Evolutionary conservation across 2,888 invertebrate genomes (phyloP).

Genomic region (Lacanobia wlatinum): DNA sequence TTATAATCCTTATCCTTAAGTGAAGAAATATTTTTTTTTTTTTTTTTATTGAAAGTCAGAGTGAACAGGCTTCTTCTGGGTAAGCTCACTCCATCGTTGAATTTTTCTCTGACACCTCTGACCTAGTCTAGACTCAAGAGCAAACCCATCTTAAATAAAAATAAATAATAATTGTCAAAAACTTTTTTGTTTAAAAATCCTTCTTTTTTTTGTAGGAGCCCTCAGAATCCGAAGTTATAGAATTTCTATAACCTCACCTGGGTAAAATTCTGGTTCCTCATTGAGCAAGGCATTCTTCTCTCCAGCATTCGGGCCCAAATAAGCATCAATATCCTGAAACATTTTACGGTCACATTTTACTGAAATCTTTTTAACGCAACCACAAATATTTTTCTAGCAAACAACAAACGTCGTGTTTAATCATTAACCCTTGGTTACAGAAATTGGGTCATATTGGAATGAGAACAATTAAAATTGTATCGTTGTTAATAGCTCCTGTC

Average conservation of each 20-base stretch:
- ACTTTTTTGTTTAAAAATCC: no score
- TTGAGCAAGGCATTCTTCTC: constrained; percentile 63
- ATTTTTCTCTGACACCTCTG: no score
- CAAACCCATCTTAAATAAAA: no score
- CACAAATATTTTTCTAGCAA: background rate
- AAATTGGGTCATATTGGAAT: constrained; percentile 7
- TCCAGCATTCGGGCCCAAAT: constrained; percentile 77
- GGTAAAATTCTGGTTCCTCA: constrained; percentile 62
- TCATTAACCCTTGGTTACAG: background rate
- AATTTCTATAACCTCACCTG: constrained; percentile 42
- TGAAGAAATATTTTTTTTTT: no score
- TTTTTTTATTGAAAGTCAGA: no score
- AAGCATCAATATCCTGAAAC: constrained; percentile 75
- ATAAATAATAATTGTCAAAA: no score
- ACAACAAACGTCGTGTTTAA: background rate
- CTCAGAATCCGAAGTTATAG: background rate
- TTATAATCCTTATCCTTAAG: no score
- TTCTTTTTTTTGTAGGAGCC: no score
- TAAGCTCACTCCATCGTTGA: no score
- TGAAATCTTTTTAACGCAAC: background rate
- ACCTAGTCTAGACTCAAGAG: no score
- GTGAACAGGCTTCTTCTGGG: no score
- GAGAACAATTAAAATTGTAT: constrained; percentile 21
- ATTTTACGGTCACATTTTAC: background rate
- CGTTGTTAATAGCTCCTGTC: constrained; percentile 12